Percentiles rank a stretch among this genome's conserved stretches.
phyloP scores from a whole-genome alignment of 2,797 vertebrate genomes.

The Hemibagrus guttatus region DNA sequence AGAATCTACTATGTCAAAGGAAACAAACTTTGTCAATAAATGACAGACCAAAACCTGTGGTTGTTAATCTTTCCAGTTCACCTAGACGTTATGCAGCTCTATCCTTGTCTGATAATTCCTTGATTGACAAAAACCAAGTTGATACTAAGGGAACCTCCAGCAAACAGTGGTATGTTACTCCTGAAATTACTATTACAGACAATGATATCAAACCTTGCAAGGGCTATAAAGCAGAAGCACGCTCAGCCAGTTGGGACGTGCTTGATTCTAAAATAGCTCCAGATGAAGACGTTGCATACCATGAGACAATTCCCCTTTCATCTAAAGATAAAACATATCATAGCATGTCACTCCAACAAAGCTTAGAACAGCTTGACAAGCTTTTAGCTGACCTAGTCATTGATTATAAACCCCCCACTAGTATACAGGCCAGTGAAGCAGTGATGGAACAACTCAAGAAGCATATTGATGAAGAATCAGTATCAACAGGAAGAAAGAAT shows the following conservation, averaged over 20 bases:
- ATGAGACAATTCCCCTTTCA: slow-evolving; percentile 63
- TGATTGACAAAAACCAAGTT: slow-evolving; percentile 86
- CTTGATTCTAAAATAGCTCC: slow-evolving; percentile 74
- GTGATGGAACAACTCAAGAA: slow-evolving; percentile 88
- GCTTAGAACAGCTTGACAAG: slow-evolving; percentile 94
- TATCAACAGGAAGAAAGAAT: slow-evolving; percentile 72
- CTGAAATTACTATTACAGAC: slow-evolving; percentile 97
- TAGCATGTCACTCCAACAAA: slow-evolving; percentile 85
- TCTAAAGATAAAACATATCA: slow-evolving; percentile 78
- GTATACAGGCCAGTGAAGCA: slow-evolving; percentile 79
- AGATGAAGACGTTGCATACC: slow-evolving; percentile 62
- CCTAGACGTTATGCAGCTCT: slow-evolving; percentile 94
- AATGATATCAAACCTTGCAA: slow-evolving; percentile 85
- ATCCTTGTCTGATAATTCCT: slow-evolving; percentile 93
- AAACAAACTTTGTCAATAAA: slow-evolving; percentile 75
- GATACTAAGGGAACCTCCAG: slow-evolving; percentile 71
- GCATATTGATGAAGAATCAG: slow-evolving; percentile 82
- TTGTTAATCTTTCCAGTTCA: slow-evolving; percentile 95
- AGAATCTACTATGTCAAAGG: slow-evolving; percentile 87
- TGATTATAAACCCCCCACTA: slow-evolving; percentile 85
- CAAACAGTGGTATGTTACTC: slow-evolving; percentile 92
- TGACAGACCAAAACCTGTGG: slow-evolving; percentile 85
- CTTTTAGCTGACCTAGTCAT: slow-evolving; percentile 94
- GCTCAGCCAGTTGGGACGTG: slow-evolving; percentile 84
- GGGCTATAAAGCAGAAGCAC: slow-evolving; percentile 72